phyloP scores from a whole-genome alignment of 2,888 invertebrate species.

The Rhagonycha lutea region DNA sequence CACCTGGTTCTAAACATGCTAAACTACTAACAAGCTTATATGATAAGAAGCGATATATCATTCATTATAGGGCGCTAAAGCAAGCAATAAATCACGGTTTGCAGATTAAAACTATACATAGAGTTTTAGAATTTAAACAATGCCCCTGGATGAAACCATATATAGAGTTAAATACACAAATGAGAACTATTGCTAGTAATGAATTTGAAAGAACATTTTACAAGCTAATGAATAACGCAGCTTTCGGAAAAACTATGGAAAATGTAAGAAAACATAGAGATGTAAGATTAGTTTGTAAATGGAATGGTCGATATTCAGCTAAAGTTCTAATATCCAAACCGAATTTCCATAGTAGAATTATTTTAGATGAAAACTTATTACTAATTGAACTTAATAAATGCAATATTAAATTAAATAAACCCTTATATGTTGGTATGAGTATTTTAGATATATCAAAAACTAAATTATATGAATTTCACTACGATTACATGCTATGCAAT shows the following conservation, averaged over 20 bases:
- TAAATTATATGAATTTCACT: slow-evolving; percentile 44
- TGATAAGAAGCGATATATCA: slow-evolving; percentile 37
- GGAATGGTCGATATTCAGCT: slow-evolving; percentile 40
- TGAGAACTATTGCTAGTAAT: slow-evolving; percentile 35
- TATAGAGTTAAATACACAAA: slow-evolving; percentile 47
- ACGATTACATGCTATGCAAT: slow-evolving; percentile 1
- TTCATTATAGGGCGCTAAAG: slow-evolving; percentile 40
- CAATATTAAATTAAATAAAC: slow-evolving; percentile 26
- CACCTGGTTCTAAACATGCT: slow-evolving; percentile 20
- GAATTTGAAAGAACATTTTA: slow-evolving; percentile 33
- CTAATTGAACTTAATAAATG: slow-evolving; percentile 30
- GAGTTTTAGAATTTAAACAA: slow-evolving; percentile 46
- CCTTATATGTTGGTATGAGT: slow-evolving; percentile 37
- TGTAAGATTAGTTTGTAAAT: slow-evolving; percentile 36
- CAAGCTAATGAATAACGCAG: slow-evolving; percentile 48
- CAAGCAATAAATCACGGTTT: slow-evolving; percentile 37
- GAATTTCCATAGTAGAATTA: slow-evolving; percentile 30
- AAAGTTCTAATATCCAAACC: slow-evolving; percentile 33
- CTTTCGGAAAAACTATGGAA: slow-evolving; percentile 46
- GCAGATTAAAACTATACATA: slow-evolving; percentile 39
- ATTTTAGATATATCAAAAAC: slow-evolving; percentile 40
- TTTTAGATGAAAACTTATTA: slow-evolving; percentile 23
- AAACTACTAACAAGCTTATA: slow-evolving; percentile 38
- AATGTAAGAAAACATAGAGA: slow-evolving; percentile 46
- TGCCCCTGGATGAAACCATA: slow-evolving; percentile 45